These are phyloP conservation scores for Podarcis raffonei DNA, from an alignment of 2,113 vertebrate species.

Conservation along the genomic window DNA sequence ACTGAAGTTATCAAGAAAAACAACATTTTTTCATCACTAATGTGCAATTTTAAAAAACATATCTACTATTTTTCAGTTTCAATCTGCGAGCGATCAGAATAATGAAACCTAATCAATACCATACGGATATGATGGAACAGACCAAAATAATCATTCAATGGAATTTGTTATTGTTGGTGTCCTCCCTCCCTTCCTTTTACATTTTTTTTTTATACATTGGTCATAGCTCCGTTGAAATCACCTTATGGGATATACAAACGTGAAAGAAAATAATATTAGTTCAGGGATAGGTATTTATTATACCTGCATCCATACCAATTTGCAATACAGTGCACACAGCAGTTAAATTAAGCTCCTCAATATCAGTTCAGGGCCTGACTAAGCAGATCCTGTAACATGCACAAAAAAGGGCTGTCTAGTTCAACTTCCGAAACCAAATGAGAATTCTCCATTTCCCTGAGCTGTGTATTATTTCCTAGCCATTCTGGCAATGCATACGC, in stretches of 20 bases:
- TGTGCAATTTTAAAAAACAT: background rate
- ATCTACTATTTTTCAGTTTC: conserved; percentile 1
- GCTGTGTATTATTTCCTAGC: no score
- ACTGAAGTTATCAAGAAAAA: background rate
- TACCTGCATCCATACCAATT: background rate
- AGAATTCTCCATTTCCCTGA: no score
- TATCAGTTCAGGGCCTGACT: no score
- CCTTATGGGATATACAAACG: background rate
- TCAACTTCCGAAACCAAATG: no score
- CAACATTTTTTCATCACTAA: background rate
- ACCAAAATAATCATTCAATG: background rate
- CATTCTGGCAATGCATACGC: no score
- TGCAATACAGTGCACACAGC: background rate
- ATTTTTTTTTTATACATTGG: background rate
- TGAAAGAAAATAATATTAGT: background rate
- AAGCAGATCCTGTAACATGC: no score
- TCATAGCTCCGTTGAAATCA: background rate
- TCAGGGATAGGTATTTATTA: background rate
- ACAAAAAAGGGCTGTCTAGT: no score
- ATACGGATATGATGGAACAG: background rate
- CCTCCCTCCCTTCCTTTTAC: no score
- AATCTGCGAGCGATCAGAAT: conserved; percentile 17
- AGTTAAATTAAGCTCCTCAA: no score
- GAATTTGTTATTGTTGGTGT: no score
- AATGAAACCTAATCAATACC: background rate